Percentiles rank a stretch among this genome's conserved stretches.
These are phyloP conservation scores for Anagyrus pseudococci DNA, from an alignment of 2,888 invertebrate genomes.

Conservation along the genomic window DNA sequence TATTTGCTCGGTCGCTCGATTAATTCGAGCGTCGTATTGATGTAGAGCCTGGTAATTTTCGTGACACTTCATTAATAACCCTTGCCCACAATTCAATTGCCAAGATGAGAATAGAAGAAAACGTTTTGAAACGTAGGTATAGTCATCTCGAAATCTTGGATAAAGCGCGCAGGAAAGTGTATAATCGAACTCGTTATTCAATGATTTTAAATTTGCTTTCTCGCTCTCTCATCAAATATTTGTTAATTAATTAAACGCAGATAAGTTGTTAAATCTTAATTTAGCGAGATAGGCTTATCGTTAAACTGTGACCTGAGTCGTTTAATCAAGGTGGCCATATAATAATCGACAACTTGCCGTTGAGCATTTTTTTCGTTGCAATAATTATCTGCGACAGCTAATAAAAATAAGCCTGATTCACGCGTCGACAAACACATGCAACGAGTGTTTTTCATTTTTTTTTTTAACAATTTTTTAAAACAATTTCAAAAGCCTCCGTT, in stretches of 20 bases:
- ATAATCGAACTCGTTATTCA: too few relatives aligned
- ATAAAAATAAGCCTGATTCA: slow-evolving; percentile 10
- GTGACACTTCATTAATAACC: too few relatives aligned
- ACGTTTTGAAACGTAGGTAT: too few relatives aligned
- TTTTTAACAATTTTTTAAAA: slow-evolving; percentile 1
- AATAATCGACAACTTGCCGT: slow-evolving; percentile 6
- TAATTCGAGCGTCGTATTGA: too few relatives aligned
- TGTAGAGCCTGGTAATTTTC: too few relatives aligned
- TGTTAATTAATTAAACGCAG: slow-evolving; percentile 28
- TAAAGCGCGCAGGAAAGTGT: too few relatives aligned
- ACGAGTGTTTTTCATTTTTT: background rate
- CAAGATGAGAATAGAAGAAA: too few relatives aligned
- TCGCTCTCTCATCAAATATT: slow-evolving; percentile 2
- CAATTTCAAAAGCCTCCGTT: too few relatives aligned
- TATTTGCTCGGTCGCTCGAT: too few relatives aligned
- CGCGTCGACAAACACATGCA: too few relatives aligned
- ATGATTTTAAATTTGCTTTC: background rate
- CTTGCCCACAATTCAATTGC: too few relatives aligned
- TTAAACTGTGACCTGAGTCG: slow-evolving; percentile 35
- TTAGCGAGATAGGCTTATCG: slow-evolving; percentile 31
- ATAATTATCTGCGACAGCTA: background rate
- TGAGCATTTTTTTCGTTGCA: slow-evolving; percentile 2
- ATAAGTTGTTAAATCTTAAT: slow-evolving; percentile 30
- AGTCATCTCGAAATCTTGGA: too few relatives aligned
- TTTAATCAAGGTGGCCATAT: slow-evolving; percentile 18